Percentiles rank a stretch among this genome's conserved stretches.
phyloP scores from a whole-genome alignment of 2,888 invertebrate species.

The Gari tellinella region DNA sequence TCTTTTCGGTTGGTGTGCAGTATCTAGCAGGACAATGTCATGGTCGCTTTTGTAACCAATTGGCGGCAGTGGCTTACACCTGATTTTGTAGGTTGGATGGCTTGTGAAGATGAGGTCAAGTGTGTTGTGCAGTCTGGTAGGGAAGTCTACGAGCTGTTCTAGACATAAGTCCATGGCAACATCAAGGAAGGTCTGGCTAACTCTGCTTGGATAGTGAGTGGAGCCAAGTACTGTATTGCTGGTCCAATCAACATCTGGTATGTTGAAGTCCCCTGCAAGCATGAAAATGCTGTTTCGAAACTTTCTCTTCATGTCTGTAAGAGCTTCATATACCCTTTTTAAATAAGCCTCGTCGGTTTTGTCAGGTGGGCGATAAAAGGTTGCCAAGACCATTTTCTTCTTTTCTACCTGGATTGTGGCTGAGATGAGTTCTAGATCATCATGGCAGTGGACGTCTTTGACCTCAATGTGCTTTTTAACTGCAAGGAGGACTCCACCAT shows the following conservation, averaged over 20 bases:
- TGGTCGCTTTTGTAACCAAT: too few species aligned
- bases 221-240: conserved; percentile 11
- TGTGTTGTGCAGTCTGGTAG: too few species aligned
- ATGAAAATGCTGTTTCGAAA: conserved; percentile 3
- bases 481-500: conserved; percentile 36
- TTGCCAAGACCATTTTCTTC: conserved; percentile 21
- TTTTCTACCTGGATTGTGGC: conserved; percentile 13
- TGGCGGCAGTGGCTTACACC: too few species aligned
- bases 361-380: conserved; percentile 32
- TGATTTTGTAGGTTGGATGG: too few species aligned
- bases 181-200: conserved; percentile 30
- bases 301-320: neutral
- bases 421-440: conserved; percentile 18
- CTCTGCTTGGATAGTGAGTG: conserved; percentile 12
- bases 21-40: too few species aligned
- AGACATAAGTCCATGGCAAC: conserved; percentile 19
- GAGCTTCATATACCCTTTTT: neutral
- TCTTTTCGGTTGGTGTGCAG: too few species aligned
- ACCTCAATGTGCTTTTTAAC: conserved; percentile 17
- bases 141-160: conserved; percentile 19
- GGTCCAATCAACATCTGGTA: conserved; percentile 29
- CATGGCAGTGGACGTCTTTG: conserved; percentile 12
- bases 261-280: conserved; percentile 27
- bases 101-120: too few species aligned
- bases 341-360: conserved; percentile 19